Percentiles rank a stretch among this genome's conserved stretches.
These are phyloP conservation scores for Mantis religiosa DNA, from an alignment of 2,888 invertebrate species.

Conservation along the genomic window DNA sequence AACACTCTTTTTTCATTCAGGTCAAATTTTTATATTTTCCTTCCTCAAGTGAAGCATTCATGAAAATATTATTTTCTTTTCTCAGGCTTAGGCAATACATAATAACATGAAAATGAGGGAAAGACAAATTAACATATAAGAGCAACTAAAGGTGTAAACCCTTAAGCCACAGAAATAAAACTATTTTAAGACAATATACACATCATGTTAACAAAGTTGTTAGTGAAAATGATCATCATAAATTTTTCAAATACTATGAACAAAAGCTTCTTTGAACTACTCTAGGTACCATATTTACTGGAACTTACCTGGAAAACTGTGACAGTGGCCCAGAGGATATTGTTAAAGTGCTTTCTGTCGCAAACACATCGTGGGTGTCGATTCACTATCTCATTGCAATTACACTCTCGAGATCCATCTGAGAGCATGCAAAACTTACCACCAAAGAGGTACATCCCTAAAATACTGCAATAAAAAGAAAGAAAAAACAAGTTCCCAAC, in stretches of 20 bases:
- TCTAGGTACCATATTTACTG: background rate
- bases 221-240: background rate
- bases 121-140: too few species aligned
- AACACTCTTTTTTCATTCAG: too few species aligned
- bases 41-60: too few species aligned
- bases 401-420: conserved; percentile 84
- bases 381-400: conserved; percentile 86
- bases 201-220: background rate
- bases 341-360: conserved; percentile 98
- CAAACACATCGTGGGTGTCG: conserved; percentile 88
- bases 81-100: too few species aligned
- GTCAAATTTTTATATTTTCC: too few species aligned
- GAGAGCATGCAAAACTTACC: conserved; percentile 99
- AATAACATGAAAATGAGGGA: too few species aligned
- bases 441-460: conserved; percentile 99
- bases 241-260: background rate
- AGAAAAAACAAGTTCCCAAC: conserved; percentile 21
- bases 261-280: background rate
- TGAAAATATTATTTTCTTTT: too few species aligned
- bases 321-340: conserved; percentile 94
- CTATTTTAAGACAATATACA: background rate
- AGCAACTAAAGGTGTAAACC: background rate
- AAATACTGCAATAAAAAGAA: conserved; percentile 72
- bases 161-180: background rate
- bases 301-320: conserved; percentile 95